These are phyloP conservation scores for Podilymbus podiceps DNA, from an alignment of 2,113 vertebrate genomes.

Conservation along the genomic window DNA sequence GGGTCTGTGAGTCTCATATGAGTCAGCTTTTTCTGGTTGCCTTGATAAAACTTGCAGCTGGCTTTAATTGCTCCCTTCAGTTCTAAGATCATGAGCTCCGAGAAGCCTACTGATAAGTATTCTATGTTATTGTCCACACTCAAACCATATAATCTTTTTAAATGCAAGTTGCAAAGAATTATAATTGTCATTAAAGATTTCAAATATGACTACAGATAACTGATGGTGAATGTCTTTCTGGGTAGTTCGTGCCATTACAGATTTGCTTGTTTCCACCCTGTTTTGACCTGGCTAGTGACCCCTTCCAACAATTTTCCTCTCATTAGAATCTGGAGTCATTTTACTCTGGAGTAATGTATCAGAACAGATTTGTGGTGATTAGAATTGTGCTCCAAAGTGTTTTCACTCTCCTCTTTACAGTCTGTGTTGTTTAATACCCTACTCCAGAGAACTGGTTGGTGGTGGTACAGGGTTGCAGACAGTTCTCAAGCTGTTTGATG, in stretches of 20 bases:
- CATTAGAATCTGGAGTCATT: neutral
- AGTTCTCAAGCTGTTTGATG: neutral
- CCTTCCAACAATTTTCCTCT: neutral
- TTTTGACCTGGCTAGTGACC: neutral
- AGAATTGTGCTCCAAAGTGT: neutral
- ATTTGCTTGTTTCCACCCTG: neutral
- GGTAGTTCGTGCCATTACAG: neutral
- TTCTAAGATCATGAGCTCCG: neutral
- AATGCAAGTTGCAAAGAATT: neutral
- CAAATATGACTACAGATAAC: neutral
- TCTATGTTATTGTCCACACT: fast-evolving
- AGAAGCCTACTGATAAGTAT: neutral
- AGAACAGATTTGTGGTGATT: neutral
- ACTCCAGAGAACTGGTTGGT: neutral
- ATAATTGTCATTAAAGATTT: neutral
- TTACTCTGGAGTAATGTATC: neutral
- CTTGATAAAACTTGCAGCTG: neutral
- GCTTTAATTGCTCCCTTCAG: neutral
- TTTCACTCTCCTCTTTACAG: neutral
- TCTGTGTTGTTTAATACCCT: neutral
- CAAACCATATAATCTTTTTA: neutral
- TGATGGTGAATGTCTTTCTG: neutral
- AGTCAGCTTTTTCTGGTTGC: neutral
- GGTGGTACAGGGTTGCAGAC: neutral
- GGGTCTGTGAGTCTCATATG: neutral